Conservation (phyloP, 2,113 vertebrate genomes). For the Trichomycterus rosablanca region DNA sequence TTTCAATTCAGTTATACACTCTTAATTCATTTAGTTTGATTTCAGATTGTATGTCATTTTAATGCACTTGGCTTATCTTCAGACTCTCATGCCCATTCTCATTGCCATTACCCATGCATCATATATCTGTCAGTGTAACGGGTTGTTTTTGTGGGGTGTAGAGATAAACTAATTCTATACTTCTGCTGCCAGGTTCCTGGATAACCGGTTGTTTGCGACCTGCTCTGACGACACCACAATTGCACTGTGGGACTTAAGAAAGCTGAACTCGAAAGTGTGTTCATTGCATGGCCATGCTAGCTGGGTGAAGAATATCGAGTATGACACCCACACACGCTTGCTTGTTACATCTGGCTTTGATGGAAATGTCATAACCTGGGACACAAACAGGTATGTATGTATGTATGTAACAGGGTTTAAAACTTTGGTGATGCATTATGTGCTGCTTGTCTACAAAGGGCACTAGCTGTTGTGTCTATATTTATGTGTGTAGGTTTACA, state of each 20-base stretch:
- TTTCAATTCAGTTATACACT: no score
- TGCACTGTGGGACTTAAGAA: conserved; percentile 93
- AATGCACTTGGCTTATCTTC: no score
- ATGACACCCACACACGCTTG: conserved; percentile 92
- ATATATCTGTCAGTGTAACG: no score
- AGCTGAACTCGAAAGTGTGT: conserved; percentile 92
- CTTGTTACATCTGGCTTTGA: conserved; percentile 97
- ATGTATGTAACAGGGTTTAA: background rate
- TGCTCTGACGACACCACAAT: conserved; percentile 98
- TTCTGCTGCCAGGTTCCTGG: conserved; percentile 80
- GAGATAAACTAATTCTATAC: no score
- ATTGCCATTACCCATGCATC: no score
- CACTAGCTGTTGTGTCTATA: background rate
- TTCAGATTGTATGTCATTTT: no score
- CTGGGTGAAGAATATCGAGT: conserved; percentile 99
- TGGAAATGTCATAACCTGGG: conserved; percentile 98
- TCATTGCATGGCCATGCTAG: conserved; percentile 95
- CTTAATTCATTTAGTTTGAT: no score
- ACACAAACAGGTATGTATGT: conserved; percentile 85
- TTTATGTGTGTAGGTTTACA: conserved; percentile 76
- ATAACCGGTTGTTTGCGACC: conserved; percentile 95
- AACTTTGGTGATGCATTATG: background rate
- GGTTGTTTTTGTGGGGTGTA: no score
- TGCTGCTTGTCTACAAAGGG: background rate
- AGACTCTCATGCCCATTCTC: no score